Evolutionary conservation across 2,888 invertebrate species (phyloP), one percentile per base, ranked within the genome.

Genomic region (Amiota mariae): DNA sequence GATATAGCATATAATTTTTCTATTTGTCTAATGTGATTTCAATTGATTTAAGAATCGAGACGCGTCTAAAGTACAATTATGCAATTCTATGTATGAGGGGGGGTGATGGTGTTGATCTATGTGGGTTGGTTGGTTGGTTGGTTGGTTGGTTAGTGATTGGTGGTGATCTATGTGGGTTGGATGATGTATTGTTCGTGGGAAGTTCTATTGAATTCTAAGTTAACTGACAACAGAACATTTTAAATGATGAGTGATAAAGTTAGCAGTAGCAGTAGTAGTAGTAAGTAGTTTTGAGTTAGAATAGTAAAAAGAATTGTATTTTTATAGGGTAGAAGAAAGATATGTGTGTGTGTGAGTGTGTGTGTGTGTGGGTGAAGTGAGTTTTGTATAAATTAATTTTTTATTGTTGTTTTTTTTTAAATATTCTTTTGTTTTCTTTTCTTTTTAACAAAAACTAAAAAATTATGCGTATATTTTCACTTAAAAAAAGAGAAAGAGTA

Each of bases 401-500:
- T n/a, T n/a, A n/a, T 78, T 75, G 78, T 75, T 80, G 78, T 75
- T 78, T 36, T 36, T 36, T 2, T 36, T 36, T 36, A 1, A 24
- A 73, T 72, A 79, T 76, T 76, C 73, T 75, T 76, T 77, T 77
- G 72, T 75, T 73, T 75, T 78, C 68, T 67, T 51, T 36, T 36
- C 36, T 71, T 79, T 79, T 77, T 73, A 75, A 74, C 64, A 75
- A 67, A 76, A 80, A 82, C 77, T 75, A 85, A 82, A 83, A 74
- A 74, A 71, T 56, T 73, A 75, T 49, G 51, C 24, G 24, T 68
- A 24, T 68, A 51, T 68, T 68, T 49, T 49, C 24, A 20, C 51
- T 73, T 75, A 78, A 73, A 78, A 85, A 87, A 86, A 87, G 87
- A 88, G 87, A 88, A 88, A 89, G 88, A 90, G 89, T 90, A 89